Evolutionary conservation across 2,113 vertebrate genomes (phyloP), one percentile per base, ranked within the genome.

Genomic region (Irena cyanogastra): DNA sequence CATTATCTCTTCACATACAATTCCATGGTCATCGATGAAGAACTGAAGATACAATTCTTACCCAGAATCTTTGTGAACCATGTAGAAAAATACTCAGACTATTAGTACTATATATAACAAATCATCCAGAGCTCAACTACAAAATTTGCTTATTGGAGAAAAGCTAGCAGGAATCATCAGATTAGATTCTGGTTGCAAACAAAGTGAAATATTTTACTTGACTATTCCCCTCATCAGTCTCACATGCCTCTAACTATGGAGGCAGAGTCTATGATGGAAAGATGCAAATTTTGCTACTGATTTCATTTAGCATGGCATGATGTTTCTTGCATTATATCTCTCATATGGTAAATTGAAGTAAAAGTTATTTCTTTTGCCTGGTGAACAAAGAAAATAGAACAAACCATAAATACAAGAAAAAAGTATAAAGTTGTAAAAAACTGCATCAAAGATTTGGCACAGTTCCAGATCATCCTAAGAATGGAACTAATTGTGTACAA

Each of bases 281-380:
- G 45, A 81, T 53, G 50, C 13, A 87, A 68, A 61, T 66, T 89
- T 83, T 85, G 24, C 21, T 39, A 72, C 28, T 63, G 35, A 50
- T 85, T 82, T 93, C 31, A 57, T 85, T 83, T 49, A 63, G 44
- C 20, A 61, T 8, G 31, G 57, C 68, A 49, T 42, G 50, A 60
- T 69, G 28, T 50, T 90, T 75, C 37, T 90, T 64, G 54, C 64
- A 47, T 82, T 92, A 50, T 45, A 65, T 92, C 90, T 94, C 53
- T 95, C 35, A 69, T 57, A 85, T 10, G 61, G 45, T 78, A 93
- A 92, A 87, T 27, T 64, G 69, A 96, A 96, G 57, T 74, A 94
- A 85, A 87, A 94, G 78, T 94, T 96, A 89, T 95, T 95, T 96
- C 71, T 64, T 96, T 75, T 94, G 83, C 78, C 79, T 33, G 44